Conservation (phyloP, 2,888 invertebrate species). For the Torymus auratus region DNA sequence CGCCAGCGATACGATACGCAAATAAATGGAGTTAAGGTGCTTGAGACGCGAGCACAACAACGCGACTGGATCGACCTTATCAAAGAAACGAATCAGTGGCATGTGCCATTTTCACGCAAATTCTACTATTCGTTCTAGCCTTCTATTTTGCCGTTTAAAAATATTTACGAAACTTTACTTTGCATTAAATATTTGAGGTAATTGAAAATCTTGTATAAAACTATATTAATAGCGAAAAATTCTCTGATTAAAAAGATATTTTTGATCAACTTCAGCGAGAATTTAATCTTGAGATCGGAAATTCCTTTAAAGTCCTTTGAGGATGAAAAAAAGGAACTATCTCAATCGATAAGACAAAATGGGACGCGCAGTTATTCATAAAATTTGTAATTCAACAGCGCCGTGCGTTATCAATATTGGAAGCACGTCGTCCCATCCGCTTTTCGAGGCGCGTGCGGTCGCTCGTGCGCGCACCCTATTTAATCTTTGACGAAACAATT, state of each 20-base stretch:
- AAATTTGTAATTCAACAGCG: conserved; percentile 39
- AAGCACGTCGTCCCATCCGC: background rate
- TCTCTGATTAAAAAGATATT: conserved; percentile 1
- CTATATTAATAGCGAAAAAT: too few species aligned
- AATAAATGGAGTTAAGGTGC: conserved; percentile 60
- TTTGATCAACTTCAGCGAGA: conserved; percentile 18
- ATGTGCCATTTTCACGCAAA: conserved; percentile 31
- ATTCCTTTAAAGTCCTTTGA: conserved; percentile 24
- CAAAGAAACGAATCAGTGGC: conserved; percentile 25
- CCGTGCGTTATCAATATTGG: conserved; percentile 26
- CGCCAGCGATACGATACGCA: conserved; percentile 60
- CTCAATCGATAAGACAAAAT: conserved; percentile 29
- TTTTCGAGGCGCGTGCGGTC: too few species aligned
- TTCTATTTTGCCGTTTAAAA: too few species aligned
- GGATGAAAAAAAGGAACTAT: conserved; percentile 3
- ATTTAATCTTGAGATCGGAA: conserved; percentile 41
- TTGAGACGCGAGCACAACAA: conserved; percentile 27
- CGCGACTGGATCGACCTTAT: conserved; percentile 41
- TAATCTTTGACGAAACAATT: conserved; percentile 37
- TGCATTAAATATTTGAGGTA: too few species aligned
- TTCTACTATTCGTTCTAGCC: background rate
- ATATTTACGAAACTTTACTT: too few species aligned
- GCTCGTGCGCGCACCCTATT: conserved; percentile 18
- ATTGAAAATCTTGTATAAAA: too few species aligned
- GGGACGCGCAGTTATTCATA: conserved; percentile 40